Conservation (phyloP, 2,113 vertebrate species). For the Tetraodon nigroviridis region DNA sequence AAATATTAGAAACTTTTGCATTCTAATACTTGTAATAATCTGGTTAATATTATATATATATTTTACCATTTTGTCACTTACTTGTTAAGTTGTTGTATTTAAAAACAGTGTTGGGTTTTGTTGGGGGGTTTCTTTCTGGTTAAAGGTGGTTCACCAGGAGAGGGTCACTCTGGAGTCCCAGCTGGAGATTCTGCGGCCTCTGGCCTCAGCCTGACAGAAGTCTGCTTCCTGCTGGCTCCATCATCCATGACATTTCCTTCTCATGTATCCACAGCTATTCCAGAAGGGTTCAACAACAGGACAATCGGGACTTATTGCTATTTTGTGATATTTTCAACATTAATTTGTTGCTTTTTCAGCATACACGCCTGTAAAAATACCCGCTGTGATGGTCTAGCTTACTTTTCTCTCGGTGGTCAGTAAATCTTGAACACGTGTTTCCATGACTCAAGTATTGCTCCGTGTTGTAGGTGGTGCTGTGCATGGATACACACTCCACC, state of each 20-base stretch:
- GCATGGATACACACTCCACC: too few species aligned
- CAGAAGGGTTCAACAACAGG: too few species aligned
- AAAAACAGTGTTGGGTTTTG: not conserved
- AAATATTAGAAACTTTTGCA: too few species aligned
- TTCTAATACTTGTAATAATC: too few species aligned
- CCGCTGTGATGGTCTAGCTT: constrained; percentile 35
- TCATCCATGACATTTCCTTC: not conserved
- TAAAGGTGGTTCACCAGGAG: constrained; percentile 90
- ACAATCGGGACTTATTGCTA: constrained; percentile 1
- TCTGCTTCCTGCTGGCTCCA: not conserved
- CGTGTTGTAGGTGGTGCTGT: not conserved
- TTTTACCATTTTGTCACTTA: not conserved
- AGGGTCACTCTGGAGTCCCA: constrained; percentile 90
- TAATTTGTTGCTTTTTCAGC: constrained; percentile 21
- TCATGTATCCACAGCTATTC: not conserved
- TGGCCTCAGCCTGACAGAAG: constrained; percentile 80
- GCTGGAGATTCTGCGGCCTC: constrained; percentile 87
- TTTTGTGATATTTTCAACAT: constrained; percentile 19
- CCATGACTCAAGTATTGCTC: not conserved
- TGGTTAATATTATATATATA: not conserved
- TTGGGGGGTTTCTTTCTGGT: not conserved
- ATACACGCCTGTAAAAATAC: constrained; percentile 15
- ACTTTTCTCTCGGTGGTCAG: constrained; percentile 27
- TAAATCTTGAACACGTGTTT: constrained; percentile 2
- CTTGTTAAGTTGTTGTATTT: not conserved